phyloP scores from a whole-genome alignment of 2,113 vertebrate species.

The Ellobius talpinus region DNA sequence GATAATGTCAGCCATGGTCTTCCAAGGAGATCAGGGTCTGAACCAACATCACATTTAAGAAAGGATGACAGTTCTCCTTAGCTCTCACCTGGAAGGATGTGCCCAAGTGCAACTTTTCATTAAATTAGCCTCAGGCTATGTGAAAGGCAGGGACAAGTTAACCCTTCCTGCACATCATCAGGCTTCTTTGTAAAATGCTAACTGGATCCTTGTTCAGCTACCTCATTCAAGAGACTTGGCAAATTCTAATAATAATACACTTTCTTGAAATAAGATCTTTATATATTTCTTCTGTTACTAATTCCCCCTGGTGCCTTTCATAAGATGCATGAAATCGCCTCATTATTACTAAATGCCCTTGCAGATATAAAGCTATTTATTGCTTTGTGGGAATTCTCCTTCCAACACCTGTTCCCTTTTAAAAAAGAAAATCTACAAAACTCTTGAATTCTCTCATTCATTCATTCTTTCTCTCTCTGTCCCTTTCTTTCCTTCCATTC shows the following conservation, averaged over 20 bases:
- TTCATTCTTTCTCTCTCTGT: neutral
- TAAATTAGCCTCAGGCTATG: conserved; percentile 64
- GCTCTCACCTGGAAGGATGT: conserved; percentile 48
- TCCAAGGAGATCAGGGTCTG: neutral
- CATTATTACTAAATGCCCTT: conserved; percentile 83
- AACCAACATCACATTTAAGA: neutral
- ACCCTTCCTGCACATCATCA: conserved; percentile 62
- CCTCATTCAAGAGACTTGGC: conserved; percentile 55
- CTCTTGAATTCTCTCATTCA: conserved; percentile 67
- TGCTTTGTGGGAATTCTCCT: conserved; percentile 81
- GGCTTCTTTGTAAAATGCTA: conserved; percentile 72
- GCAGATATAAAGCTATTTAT: conserved; percentile 77
- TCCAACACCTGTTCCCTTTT: conserved; percentile 80
- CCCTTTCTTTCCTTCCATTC: neutral
- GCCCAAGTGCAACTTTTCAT: conserved; percentile 23
- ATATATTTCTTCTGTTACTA: conserved; percentile 76
- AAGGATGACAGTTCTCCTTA: conserved; percentile 6
- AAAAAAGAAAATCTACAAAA: conserved; percentile 60
- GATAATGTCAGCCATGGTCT: neutral
- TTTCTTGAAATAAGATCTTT: conserved; percentile 81
- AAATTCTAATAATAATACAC: conserved; percentile 78
- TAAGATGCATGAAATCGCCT: conserved; percentile 83
- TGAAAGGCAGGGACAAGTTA: conserved; percentile 44
- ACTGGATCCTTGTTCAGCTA: conserved; percentile 68
- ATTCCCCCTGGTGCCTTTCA: conserved; percentile 81